Percentiles rank a stretch among this genome's conserved stretches.
Conservation (phyloP, 2,113 vertebrate species). For the Seriola quinqueradiata region DNA sequence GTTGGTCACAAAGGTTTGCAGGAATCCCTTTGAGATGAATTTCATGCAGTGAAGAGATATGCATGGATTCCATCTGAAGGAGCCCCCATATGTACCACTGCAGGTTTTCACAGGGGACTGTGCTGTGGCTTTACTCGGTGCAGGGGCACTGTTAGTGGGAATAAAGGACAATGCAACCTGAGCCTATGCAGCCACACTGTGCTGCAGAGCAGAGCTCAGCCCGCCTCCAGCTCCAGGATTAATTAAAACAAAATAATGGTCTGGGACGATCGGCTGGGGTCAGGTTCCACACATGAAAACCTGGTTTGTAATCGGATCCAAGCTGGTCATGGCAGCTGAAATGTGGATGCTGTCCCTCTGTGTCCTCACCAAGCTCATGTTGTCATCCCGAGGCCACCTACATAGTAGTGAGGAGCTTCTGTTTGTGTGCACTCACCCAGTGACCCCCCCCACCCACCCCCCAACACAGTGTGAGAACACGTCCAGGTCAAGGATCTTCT, state of each 20-base stretch:
- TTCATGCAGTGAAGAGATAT: conserved; percentile 23
- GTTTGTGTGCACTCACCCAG: conserved; percentile 61
- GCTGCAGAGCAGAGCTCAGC: conserved; percentile 10
- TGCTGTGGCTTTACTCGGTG: conserved; percentile 9
- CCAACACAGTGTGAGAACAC: conserved; percentile 33
- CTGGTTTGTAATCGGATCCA: conserved; percentile 25
- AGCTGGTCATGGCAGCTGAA: conserved; percentile 26
- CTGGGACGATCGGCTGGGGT: conserved; percentile 26
- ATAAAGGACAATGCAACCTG: conserved; percentile 58
- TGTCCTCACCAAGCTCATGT: conserved; percentile 47
- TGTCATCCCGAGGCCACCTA: conserved; percentile 68
- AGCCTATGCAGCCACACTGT: conserved; percentile 57
- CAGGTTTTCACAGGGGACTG: conserved; percentile 23
- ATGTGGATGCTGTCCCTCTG: conserved; percentile 44
- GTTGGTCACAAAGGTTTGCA: not conserved
- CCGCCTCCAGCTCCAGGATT: conserved; percentile 38
- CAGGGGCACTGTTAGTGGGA: conserved; percentile 56
- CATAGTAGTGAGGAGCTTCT: conserved; percentile 62
- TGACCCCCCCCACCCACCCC: conserved; percentile 6
- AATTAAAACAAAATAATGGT: conserved; percentile 66
- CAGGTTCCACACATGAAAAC: conserved; percentile 54
- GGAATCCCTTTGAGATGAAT: not conserved
- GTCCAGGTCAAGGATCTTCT: conserved; percentile 78
- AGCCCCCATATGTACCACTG: not conserved
- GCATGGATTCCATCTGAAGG: conserved; percentile 44